Base-by-base conservation (phyloP, 2,888 invertebrate genomes). In the Sinohyriopsis cumingii region DNA sequence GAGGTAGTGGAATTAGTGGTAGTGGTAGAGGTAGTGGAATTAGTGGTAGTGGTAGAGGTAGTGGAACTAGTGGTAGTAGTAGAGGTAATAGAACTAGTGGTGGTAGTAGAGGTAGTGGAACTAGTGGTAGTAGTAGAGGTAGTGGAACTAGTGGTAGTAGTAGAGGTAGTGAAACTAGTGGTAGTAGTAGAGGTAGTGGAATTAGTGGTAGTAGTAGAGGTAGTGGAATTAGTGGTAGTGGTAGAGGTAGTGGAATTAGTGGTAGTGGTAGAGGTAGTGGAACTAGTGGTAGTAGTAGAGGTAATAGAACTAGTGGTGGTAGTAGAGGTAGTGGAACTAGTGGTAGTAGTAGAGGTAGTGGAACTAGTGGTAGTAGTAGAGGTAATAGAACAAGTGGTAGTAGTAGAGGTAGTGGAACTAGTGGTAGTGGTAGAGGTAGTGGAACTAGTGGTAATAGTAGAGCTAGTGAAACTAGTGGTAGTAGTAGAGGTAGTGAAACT, bases 191-290 rank as follows among this genome's bases (percentile, higher is more conserved):
- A n/a, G 64, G 71, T 55, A 55, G 64, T 64, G 55, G 64, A 55
- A 64, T 22, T 64, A 64, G 64, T 64, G 55, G 64, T 64, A 64
- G 64, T 64, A 64, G 64, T 64, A 64, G 55, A 55, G 55, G 64
- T 64, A 55, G 55, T 20, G 55, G 54, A 22, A 53, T n/a, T 22
- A 22, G 53, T 45, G 54, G 53, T 60, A 62, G 61, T 20, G 61
- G 63, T 45, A 59, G 59, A 63, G 60, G 55, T n/a, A 65, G 55
- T 28, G 22, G 45, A 18, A 67, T 33, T 19, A 60, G 54, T 25
- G 55, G 62, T 20, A 57, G 28, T 1, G 45, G 33, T n/a, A 66
- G 59, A n/a, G 56, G 60, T 45, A 63, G 65, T 55, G 45, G 25
- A 20, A 68, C 64, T 55, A 55, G 55, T 65, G 55, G 61, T 60